Percentiles rank a stretch among this genome's conserved stretches.
Evolutionary conservation across 2,797 vertebrate genomes (phyloP).

Genomic region (Acanthornis magna): DNA sequence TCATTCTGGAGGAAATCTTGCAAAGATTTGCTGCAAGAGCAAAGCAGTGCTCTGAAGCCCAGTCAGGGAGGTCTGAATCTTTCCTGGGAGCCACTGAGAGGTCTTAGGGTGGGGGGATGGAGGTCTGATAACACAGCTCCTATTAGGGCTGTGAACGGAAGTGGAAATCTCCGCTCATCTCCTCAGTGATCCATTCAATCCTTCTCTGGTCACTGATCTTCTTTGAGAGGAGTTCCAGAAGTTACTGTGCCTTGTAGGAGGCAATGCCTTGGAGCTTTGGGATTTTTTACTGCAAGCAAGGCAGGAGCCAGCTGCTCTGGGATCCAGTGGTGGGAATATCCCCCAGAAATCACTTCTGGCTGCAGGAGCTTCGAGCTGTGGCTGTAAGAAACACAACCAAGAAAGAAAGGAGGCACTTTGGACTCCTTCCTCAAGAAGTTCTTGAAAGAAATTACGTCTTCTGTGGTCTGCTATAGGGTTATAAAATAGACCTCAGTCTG

Average conservation of each 20-base stretch:
- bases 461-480: neutral
- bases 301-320: neutral
- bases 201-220: neutral
- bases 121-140: neutral
- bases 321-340: neutral
- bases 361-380: neutral
- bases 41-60: neutral
- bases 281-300: neutral
- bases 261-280: neutral
- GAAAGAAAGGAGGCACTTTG: neutral
- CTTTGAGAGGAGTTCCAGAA: neutral
- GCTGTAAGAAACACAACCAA: neutral
- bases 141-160: neutral
- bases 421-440: neutral
- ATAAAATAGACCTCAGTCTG: neutral
- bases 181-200: neutral
- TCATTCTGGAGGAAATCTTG: neutral
- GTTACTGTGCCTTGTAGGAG: neutral
- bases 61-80: neutral
- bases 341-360: neutral
- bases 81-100: no score
- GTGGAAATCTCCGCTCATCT: neutral
- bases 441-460: neutral
- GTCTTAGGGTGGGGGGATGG: neutral
- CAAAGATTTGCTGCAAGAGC: neutral